Base-by-base conservation (phyloP, 2,888 invertebrate species). In the Ochropleura plecta region DNA sequence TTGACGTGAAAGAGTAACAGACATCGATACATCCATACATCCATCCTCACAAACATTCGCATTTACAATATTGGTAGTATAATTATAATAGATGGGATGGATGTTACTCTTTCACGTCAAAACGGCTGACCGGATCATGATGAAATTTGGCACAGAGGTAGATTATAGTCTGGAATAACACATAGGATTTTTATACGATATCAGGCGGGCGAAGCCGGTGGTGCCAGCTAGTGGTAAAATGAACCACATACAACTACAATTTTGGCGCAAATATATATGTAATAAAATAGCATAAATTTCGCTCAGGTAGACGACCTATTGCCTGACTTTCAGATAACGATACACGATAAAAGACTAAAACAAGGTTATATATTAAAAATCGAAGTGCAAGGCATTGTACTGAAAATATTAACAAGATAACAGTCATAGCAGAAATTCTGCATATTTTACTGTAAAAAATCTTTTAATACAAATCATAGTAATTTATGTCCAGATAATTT, bases 401-500 rank as follows among this genome's bases (percentile, higher is more conserved):
- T 14, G 44, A 55, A 55, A 44, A 18, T 4, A 10, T 46, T 18
- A 16, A 5, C 18, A 5, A 49, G 30, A 63, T 74, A 59, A 60
- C n/a, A 55, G 51, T 20, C 10, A 18, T 14, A 7, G 20, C n/a
- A 68, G 46, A 62, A 72, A 69, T 57, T 65, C 10, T 44, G 1
- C 3, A 7, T 49, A 49, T 67, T 70, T 67, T 20, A 10, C 42
- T 40, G 9, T 6, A 46, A 48, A 67, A 20, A 55, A n/a, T 59
- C 46, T 44, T 55, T 49, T 53, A 60, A 1, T n/a, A 79, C 51
- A 3, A 64, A 16, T 44, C 30, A 63, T 60, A 30, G 30, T 30
- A 80, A 74, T 74, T 40, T 71, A 69, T 53, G 40, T 10, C 69
- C 30, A 14, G 60, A 70, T 70, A 48, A 84, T 68, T 63, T 57